phyloP scores from a whole-genome alignment of 2,113 vertebrate species.

The Notarius quadriscutis region DNA sequence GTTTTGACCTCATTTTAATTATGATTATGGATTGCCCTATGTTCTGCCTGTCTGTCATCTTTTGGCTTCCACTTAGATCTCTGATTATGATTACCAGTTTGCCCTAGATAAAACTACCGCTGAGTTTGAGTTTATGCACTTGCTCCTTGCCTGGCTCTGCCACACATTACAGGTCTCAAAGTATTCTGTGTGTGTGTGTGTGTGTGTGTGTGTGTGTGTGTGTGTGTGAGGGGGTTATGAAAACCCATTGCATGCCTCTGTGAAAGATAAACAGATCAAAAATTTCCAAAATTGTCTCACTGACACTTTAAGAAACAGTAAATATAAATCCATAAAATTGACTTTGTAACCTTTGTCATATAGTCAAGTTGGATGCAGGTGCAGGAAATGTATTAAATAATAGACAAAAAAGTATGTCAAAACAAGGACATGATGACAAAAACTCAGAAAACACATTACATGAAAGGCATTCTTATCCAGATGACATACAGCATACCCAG shows the following conservation, averaged over 20 bases:
- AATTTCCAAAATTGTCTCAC: no score
- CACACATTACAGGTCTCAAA: not conserved
- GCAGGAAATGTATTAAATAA: no score
- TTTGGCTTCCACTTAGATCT: constrained; percentile 8
- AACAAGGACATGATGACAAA: no score
- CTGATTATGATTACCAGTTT: constrained; percentile 9
- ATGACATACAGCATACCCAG: no score
- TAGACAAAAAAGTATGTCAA: no score
- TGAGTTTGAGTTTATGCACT: no score
- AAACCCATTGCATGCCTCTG: not conserved
- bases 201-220: no score
- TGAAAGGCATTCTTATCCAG: no score
- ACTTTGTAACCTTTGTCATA: not conserved
- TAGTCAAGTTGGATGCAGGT: not conserved
- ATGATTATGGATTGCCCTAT: not conserved
- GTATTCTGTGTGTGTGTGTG: no score
- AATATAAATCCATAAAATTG: not conserved
- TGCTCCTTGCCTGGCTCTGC: not conserved
- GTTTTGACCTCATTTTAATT: constrained; percentile 5
- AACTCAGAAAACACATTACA: no score
- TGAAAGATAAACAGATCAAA: not conserved
- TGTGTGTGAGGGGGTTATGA: no score
- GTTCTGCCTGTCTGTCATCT: not conserved
- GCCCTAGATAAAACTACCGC: not conserved
- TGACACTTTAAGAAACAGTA: not conserved